Evolutionary conservation across 2,113 vertebrate species (phyloP).

Genomic region (Carassius auratus): DNA sequence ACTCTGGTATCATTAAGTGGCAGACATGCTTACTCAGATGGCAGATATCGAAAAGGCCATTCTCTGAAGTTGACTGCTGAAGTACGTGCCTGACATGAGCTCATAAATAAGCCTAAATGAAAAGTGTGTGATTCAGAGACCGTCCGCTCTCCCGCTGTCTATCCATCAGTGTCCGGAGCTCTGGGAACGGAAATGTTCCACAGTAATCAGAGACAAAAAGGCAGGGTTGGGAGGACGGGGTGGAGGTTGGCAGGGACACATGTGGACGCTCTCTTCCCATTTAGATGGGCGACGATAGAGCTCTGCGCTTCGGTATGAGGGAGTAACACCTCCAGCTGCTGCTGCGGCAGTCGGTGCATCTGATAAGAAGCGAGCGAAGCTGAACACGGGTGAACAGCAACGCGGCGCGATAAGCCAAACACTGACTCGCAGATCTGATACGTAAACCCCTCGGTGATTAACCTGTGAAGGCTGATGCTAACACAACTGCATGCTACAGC

Average conservation of each 20-base stretch:
- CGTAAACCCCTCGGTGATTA: too few relatives aligned
- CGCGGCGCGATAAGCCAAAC: too few relatives aligned
- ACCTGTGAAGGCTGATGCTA: too few relatives aligned
- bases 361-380: too few relatives aligned
- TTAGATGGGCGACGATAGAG: constrained; percentile 28
- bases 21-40: constrained; percentile 34
- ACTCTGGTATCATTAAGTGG: constrained; percentile 25
- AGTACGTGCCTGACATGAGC: constrained; percentile 11
- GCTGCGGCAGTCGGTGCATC: too few relatives aligned
- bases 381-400: too few relatives aligned
- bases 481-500: too few relatives aligned
- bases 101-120: constrained; percentile 8
- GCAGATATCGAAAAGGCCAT: constrained; percentile 37
- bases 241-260: constrained; percentile 27
- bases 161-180: constrained; percentile 43
- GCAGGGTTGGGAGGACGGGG: constrained; percentile 10
- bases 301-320: constrained; percentile 11
- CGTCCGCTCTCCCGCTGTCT: constrained; percentile 20
- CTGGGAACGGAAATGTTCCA: neutral
- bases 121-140: constrained; percentile 30
- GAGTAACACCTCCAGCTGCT: constrained; percentile 4
- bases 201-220: constrained; percentile 24
- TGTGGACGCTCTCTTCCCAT: neutral
- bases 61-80: constrained; percentile 25
- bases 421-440: too few relatives aligned